These are phyloP conservation scores for Leptodactylus fuscus DNA, from an alignment of 2,113 vertebrate genomes.

Conservation along the genomic window DNA sequence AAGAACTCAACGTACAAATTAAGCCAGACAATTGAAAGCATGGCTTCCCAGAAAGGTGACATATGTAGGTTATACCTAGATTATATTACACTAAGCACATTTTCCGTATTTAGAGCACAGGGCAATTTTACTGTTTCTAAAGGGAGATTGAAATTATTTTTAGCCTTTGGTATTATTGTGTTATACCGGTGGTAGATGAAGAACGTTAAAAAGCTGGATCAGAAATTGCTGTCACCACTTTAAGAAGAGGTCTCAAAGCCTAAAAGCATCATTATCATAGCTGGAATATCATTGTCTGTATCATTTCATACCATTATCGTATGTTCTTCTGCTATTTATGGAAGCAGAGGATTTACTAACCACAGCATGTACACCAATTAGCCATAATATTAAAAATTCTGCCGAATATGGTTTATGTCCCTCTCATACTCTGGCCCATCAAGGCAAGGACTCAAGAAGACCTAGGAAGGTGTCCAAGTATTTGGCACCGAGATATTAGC, in stretches of 20 bases:
- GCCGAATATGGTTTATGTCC: too few relatives aligned
- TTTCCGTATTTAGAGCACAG: conserved; percentile 42
- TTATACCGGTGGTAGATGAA: background rate
- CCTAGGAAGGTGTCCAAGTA: too few relatives aligned
- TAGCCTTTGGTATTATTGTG: background rate
- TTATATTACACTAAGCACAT: conserved; percentile 24
- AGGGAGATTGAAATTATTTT: background rate
- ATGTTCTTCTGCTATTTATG: background rate
- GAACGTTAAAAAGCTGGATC: background rate
- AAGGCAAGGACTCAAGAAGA: too few relatives aligned
- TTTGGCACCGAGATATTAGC: too few relatives aligned
- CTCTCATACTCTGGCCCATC: too few relatives aligned
- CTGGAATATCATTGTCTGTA: background rate
- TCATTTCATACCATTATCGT: background rate
- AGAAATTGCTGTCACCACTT: background rate
- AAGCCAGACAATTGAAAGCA: background rate
- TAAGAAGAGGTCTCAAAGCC: background rate
- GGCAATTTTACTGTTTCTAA: conserved; percentile 8
- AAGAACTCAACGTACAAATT: background rate
- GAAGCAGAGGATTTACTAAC: background rate
- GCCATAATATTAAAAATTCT: too few relatives aligned
- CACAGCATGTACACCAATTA: background rate
- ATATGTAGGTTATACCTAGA: conserved; percentile 45
- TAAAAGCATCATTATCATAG: conserved; percentile 7
- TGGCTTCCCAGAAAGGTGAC: conserved; percentile 34